A percentile compares a stretch with the other conserved stretches of the same genome.
Conservation (phyloP, 2,113 vertebrate species). For the Sinosuthora webbiana region DNA sequence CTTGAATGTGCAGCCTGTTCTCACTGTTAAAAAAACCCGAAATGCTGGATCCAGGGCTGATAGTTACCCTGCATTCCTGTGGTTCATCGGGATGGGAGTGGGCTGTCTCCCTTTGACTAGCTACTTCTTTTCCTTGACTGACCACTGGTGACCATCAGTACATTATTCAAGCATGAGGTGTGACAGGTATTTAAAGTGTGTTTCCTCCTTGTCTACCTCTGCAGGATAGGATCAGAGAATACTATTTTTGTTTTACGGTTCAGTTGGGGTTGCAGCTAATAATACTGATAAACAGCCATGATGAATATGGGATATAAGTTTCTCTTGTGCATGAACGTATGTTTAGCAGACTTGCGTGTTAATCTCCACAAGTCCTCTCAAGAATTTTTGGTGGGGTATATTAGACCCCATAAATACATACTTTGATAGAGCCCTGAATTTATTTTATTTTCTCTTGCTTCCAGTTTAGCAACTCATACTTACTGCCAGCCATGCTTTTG, state of each 20-base stretch:
- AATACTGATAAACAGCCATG: neutral
- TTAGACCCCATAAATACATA: neutral
- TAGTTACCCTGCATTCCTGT: neutral
- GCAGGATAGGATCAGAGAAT: neutral
- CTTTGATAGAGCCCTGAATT: neutral
- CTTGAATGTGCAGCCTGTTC: neutral
- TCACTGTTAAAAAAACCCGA: neutral
- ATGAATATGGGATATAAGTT: neutral
- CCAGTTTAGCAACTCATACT: neutral
- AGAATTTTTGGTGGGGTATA: neutral
- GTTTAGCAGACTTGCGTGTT: neutral
- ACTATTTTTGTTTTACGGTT: neutral
- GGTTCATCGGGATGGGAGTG: neutral
- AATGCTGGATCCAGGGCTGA: neutral
- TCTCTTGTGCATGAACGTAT: fast-evolving
- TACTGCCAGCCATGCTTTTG: neutral
- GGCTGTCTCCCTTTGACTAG: neutral
- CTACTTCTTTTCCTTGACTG: neutral
- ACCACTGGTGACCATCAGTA: neutral
- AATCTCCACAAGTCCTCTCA: neutral
- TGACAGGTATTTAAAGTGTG: neutral
- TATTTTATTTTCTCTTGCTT: neutral
- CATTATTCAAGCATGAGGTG: fast-evolving
- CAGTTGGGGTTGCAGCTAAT: neutral
- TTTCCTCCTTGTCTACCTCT: neutral